phyloP scores from a whole-genome alignment of 2,797 vertebrate species.

The Rhynchotus rufescens region DNA sequence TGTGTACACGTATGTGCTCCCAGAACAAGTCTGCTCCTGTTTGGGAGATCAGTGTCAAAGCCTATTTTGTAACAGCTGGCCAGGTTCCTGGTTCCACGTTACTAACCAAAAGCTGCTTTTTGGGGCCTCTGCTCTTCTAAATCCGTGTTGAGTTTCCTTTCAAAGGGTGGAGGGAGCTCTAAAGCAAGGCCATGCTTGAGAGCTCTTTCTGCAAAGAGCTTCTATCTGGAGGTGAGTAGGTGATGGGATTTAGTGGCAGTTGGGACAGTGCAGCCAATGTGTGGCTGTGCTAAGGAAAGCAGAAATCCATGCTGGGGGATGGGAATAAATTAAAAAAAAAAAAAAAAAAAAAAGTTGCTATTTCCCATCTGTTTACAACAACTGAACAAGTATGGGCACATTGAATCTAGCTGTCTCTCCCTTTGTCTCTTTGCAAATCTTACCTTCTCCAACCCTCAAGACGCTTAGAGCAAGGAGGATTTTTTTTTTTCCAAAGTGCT shows the following conservation, averaged over 20 bases:
- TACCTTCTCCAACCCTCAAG: not conserved
- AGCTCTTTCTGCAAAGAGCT: not conserved
- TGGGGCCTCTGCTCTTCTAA: conserved; percentile 1
- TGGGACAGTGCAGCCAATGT: rapidly evolving
- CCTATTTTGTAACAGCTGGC: conserved; percentile 67
- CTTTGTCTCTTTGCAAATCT: not conserved
- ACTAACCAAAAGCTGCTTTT: conserved; percentile 15
- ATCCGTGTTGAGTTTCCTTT: not conserved
- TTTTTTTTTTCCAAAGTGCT: not conserved
- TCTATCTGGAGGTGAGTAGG: rapidly evolving
- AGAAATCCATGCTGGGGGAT: not conserved
- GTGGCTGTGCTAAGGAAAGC: not conserved
- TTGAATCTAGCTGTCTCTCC: conserved; percentile 1
- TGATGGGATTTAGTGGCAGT: not conserved
- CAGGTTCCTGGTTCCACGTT: conserved; percentile 65
- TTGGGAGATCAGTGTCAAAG: conserved; percentile 64
- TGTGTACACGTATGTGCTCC: not conserved
- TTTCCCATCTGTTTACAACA: not conserved
- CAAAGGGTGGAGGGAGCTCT: not conserved
- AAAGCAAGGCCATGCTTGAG: not conserved
- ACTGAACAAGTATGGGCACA: not conserved
- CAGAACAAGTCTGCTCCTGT: conserved; percentile 67
- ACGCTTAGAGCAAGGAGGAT: not conserved
- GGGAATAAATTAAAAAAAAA: not conserved
- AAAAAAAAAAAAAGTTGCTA: not conserved